Evolutionary conservation across 2,888 invertebrate genomes (phyloP), one percentile per base, ranked within the genome.

Genomic region (Microdon myrmicae): DNA sequence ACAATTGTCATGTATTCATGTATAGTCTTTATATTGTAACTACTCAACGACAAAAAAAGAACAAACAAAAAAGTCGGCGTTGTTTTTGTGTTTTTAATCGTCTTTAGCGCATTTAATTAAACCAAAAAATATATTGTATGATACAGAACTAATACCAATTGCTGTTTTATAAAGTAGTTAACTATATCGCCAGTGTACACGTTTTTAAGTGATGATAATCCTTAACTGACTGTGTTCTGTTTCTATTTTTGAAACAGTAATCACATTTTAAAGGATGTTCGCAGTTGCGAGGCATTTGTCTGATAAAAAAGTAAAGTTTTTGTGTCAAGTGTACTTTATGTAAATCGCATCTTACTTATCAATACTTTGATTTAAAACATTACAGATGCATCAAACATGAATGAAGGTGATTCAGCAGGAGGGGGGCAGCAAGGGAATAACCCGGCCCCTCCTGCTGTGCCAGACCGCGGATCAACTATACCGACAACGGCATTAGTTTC

Each of bases 361-460:
- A 12, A 4, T 12, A 13, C 12, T 49, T 49, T 67, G 49, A 43
- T 59, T 44, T 47, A 10, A 37, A 53, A n/a, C n/a, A 48, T 73
- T 74, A 39, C 69, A 80, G 79, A 80, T 80, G 79, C 78, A 75
- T 79, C 78, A 78, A 79, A 79, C 78, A 80, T 80, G 79, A 80
- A 80, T 79, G 80, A 80, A 75, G 79, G 78, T 75, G 79, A 78
- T 76, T 79, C 79, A 79, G 80, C 79, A 80, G 79, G 79, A 79
- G 79, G 79, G 77, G 79, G 79, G 78, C 79, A 79, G 74, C 76
- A 76, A 79, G 78, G 79, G 77, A 73, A 73, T 71, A 75, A 73
- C 78, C 78, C 79, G 75, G 79, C 78, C 79, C 79, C 79, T 80
- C 79, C 79, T 80, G 80, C 79, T 80, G 79, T 80, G 76, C 73